Evolutionary conservation across 2,888 invertebrate species (phyloP).

Genomic region (Physocephala rufipes): DNA sequence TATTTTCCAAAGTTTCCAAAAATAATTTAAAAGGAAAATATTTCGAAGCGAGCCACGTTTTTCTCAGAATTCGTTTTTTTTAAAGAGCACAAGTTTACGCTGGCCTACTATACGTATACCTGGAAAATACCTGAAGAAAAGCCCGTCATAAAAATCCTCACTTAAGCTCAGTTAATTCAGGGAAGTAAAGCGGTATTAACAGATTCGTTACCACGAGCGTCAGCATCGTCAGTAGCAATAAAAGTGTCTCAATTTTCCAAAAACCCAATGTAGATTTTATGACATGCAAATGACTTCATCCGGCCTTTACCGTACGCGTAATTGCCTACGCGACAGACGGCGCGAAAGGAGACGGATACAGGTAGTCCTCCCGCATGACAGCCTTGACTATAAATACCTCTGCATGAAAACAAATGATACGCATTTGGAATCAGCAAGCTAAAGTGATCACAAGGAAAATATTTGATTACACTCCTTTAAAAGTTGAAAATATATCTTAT

Average conservation of each 20-base stretch:
- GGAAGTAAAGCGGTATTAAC: too few species aligned
- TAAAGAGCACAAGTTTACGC: conserved; percentile 40
- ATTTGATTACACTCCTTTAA: neutral
- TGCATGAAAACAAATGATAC: neutral
- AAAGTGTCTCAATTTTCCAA: conserved; percentile 10
- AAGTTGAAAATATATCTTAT: neutral
- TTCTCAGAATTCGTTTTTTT: neutral
- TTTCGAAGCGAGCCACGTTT: too few species aligned
- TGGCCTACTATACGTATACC: conserved; percentile 30
- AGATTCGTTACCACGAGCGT: too few species aligned
- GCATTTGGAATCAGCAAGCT: neutral
- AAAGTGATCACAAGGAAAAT: neutral
- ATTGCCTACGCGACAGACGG: neutral
- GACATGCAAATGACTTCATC: neutral
- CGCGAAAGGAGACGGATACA: neutral
- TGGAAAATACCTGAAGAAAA: neutral
- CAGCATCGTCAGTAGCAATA: conserved; percentile 2
- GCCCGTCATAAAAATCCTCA: too few species aligned
- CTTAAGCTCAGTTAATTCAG: too few species aligned
- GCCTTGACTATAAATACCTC: conserved; percentile 8
- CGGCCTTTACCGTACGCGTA: conserved; percentile 31
- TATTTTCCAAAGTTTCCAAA: too few species aligned
- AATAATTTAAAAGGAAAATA: too few species aligned
- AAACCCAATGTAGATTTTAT: neutral
- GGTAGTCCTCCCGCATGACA: neutral